phyloP scores from a whole-genome alignment of 1,140 invertebrate species.

The Euborellia annulipes region DNA sequence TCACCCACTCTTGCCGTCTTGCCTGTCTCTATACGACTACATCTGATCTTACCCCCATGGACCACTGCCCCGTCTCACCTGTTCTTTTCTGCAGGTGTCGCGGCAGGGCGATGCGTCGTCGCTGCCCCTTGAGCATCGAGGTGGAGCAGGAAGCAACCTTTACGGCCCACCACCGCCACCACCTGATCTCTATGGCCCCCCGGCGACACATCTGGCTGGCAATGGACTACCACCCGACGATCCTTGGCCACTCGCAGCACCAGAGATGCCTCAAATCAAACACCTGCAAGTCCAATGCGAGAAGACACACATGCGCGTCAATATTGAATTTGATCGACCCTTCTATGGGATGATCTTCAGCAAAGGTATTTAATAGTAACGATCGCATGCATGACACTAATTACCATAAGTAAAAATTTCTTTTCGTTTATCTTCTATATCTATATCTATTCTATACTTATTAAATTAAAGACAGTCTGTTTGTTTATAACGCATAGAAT shows the following conservation, averaged over 20 bases:
- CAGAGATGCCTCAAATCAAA: constrained; percentile 80
- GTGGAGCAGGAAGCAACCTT: constrained; percentile 22
- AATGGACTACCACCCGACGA: constrained; percentile 38
- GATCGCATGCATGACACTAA: too few relatives aligned
- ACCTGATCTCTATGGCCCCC: constrained; percentile 37
- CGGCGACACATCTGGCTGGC: constrained; percentile 20
- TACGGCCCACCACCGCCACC: constrained; percentile 49
- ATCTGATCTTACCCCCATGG: too few relatives aligned
- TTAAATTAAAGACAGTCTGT: too few relatives aligned
- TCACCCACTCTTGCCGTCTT: too few relatives aligned
- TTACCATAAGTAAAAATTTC: too few relatives aligned
- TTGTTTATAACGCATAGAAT: too few relatives aligned
- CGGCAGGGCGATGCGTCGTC: constrained; percentile 26
- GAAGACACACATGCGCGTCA: constrained; percentile 88
- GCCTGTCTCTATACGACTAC: too few relatives aligned
- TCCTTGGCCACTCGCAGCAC: constrained; percentile 65
- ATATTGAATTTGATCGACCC: constrained; percentile 84
- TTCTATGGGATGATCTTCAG: constrained; percentile 95
- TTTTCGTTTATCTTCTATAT: too few relatives aligned
- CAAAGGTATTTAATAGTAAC: too few relatives aligned
- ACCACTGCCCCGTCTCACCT: neutral
- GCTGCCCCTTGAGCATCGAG: constrained; percentile 59
- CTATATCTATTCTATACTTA: too few relatives aligned
- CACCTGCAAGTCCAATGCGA: constrained; percentile 87
- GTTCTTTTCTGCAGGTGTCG: neutral